Base-by-base conservation (phyloP, 92 coral and sea anemone species). In the Zoanthus solanderi region DNA sequence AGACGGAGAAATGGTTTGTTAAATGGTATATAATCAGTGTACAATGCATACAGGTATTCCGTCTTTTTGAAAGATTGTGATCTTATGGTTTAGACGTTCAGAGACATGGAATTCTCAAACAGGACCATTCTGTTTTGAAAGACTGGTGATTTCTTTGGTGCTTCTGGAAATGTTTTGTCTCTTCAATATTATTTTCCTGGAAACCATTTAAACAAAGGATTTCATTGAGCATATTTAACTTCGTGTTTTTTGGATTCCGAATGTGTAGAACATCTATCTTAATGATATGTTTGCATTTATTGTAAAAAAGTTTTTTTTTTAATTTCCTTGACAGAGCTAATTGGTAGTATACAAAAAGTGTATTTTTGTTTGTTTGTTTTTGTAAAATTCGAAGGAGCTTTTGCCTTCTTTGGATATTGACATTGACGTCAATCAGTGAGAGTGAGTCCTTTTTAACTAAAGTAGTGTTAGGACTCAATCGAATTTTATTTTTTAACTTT, bases 171-270 rank as follows among this genome's bases (percentile, higher is more conserved):
- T 23, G 23, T 23, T 23, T 23, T 61, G 79, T 66, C 52, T 31
- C 63, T 84, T 53, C 15, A 48, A 28, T 32, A 48, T 23, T 23
- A 23, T 23, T 23, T 0, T 23, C 88, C 72, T 78, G 88, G 29
- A 29, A 84, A 8, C 88, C 71, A 31, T 84, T 84, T 2, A 83
- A 63, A 76, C 87, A 56, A 12, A 81, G 86, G 75, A 81, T 32
- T 42, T 83, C 42, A 83, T 67, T 60, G 53, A 66, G 57, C 75
- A 42, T 66, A 6, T 44, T 23, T 23, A 23, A 23, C 29, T 83
- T 42, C 58, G 76, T 66, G 76, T 46, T 83, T 16, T 67, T 42
- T 10, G 42, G 45, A 9, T 0, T 58, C 16, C 76, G 56, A 37
- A 5, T 78, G 42, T n/a, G 73, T 0, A 74, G 87, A 5, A 10